Base-by-base conservation (phyloP, 2,888 invertebrate genomes). In the Watsonalla binaria region DNA sequence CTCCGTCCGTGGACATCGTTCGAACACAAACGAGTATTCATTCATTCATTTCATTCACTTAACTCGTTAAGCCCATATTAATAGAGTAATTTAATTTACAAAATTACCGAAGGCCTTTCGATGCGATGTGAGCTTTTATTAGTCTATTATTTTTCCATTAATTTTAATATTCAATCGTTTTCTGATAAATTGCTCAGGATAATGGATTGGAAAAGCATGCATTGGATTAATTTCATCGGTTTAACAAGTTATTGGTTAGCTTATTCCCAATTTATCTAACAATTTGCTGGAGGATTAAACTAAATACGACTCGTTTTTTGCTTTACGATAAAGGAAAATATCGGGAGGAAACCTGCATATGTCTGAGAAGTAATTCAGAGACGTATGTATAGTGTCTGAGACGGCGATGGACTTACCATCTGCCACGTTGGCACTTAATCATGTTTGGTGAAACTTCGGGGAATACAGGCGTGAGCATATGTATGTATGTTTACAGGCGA, bases 81-180 rank as follows among this genome's bases (percentile, higher is more conserved):
- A 57, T 56, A 52, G 51, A 60, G 54, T 54, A 47, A 59, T 54
- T 65, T 54, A 61, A 62, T 61, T 61, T 47, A 54, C 54, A 55
- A 61, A 62, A 58, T 56, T 57, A 56, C 52, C 53, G 54, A 55
- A 56, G 46, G 53, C 39, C 52, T 56, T 48, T 51, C 39, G 53
- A 56, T 54, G 47, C 47, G 54, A 57, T 56, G 48, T 46, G 39
- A 9, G 35, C 8, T 52, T 51, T 49, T 49, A 55, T 55, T 52
- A 53, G 54, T 47, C 51, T 51, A 57, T 48, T 47, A 59, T 63
- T 60, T 59, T 57, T 54, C 56, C 56, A 61, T 64, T 53, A 55
- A 61, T 55, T 59, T 57, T 51, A 54, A 54, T 52, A 52, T 57
- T 53, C 35, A 57, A 50, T 60, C 15, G 35, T 8, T 14, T 14